A percentile compares a stretch with the other conserved stretches of the same genome.
phyloP scores from a whole-genome alignment of 2,797 vertebrate species.

The Valencia hispanica region DNA sequence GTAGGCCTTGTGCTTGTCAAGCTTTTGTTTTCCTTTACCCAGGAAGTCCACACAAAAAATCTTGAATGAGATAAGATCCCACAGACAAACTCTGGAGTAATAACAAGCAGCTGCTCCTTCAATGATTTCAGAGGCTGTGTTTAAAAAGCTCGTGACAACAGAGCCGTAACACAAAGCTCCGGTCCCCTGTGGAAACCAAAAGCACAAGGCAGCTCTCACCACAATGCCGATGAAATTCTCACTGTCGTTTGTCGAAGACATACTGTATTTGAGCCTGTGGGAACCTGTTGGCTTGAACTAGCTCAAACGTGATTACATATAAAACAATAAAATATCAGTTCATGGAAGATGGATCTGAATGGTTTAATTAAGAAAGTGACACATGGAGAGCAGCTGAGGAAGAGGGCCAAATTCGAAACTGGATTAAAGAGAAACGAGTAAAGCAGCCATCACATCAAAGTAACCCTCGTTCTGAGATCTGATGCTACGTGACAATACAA shows the following conservation, averaged over 20 bases:
- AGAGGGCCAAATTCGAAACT: slow-evolving; percentile 72
- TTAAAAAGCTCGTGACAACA: slow-evolving; percentile 76
- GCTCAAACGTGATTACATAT: slow-evolving; percentile 56
- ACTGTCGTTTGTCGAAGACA: slow-evolving; percentile 22
- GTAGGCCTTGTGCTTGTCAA: slow-evolving; percentile 54
- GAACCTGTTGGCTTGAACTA: slow-evolving; percentile 31
- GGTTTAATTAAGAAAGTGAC: slow-evolving; percentile 63
- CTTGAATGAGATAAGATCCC: slow-evolving; percentile 80
- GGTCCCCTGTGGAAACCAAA: slow-evolving; percentile 55
- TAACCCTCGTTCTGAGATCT: slow-evolving; percentile 71
- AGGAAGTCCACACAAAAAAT: slow-evolving; percentile 63
- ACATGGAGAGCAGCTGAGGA: slow-evolving; percentile 67
- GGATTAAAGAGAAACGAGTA: slow-evolving; percentile 78
- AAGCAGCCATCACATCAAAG: slow-evolving; percentile 80
- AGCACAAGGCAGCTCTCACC: slow-evolving; percentile 39
- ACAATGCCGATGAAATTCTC: slow-evolving; percentile 26
- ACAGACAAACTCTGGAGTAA: slow-evolving; percentile 75
- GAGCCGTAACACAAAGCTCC: slow-evolving; percentile 65
- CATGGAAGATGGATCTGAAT: slow-evolving; percentile 52
- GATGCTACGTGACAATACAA: slow-evolving; percentile 80
- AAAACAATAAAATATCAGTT: slow-evolving; percentile 57
- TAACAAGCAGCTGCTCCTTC: slow-evolving; percentile 80
- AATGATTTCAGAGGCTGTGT: slow-evolving; percentile 76
- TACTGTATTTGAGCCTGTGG: slow-evolving; percentile 28
- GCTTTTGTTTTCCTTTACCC: slow-evolving; percentile 69